Conservation (phyloP, 2,888 invertebrate species). For the Marronus borbonicus region DNA sequence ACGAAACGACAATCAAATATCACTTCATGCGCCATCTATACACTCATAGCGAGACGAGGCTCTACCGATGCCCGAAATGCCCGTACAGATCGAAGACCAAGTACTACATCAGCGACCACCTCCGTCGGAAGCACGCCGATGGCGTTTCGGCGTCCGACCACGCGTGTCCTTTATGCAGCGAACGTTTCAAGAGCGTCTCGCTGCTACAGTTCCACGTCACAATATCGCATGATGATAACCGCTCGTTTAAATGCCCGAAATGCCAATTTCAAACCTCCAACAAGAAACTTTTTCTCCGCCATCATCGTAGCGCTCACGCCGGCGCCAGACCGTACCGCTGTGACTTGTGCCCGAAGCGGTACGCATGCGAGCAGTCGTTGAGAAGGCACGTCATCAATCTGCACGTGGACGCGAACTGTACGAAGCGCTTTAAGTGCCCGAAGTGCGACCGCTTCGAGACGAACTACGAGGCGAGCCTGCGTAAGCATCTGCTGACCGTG, state of each 20-base stretch:
- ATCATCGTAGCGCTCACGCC: not conserved
- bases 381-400: not conserved
- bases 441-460: constrained; percentile 8
- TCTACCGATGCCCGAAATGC: not conserved
- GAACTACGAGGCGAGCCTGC: not conserved
- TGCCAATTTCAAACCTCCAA: not conserved
- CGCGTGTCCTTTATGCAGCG: not conserved
- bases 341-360: not conserved
- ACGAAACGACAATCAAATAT: not conserved
- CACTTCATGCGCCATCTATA: not conserved
- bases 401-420: not conserved
- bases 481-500: not conserved
- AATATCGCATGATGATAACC: not conserved
- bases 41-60: not conserved
- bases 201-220: not conserved
- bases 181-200: not conserved
- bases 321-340: not conserved
- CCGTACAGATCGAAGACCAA: not conserved
- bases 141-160: not conserved
- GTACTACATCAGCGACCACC: not conserved
- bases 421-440: not conserved
- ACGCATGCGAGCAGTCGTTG: not conserved
- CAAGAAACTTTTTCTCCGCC: not conserved
- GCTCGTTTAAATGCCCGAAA: not conserved
- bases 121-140: not conserved